Percentiles rank a stretch among this genome's conserved stretches.
phyloP scores from a whole-genome alignment of 2,888 invertebrate species.

The Zaprionus bogoriensis region DNA sequence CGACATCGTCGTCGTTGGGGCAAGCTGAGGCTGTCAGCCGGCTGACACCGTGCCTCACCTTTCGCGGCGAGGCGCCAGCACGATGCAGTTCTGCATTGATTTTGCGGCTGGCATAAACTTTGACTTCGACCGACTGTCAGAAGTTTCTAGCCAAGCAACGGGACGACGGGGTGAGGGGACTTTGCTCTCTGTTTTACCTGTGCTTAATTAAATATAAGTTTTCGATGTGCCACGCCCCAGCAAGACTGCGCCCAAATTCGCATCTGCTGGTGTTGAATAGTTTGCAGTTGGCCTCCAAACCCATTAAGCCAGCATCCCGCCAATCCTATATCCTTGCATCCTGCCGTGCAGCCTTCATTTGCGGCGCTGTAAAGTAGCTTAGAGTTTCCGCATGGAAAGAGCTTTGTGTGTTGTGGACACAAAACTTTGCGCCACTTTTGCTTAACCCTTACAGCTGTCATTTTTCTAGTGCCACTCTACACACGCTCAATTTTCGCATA shows the following conservation, averaged over 20 bases:
- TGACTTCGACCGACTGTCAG: conserved; percentile 51
- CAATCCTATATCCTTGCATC: neutral
- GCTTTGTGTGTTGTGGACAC: conserved; percentile 34
- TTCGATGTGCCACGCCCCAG: neutral
- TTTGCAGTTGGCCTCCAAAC: neutral
- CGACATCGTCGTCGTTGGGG: neutral
- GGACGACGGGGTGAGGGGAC: conserved; percentile 18
- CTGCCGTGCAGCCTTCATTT: conserved; percentile 9
- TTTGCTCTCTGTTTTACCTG: conserved; percentile 30
- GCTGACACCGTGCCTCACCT: conserved; percentile 32
- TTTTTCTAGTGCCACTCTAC: conserved; percentile 25
- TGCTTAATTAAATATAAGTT: conserved; percentile 44
- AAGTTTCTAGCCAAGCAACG: conserved; percentile 35
- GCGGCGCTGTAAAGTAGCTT: conserved; percentile 59
- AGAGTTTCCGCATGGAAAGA: conserved; percentile 42
- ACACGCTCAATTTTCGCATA: neutral
- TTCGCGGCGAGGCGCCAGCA: conserved; percentile 4
- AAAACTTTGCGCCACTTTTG: conserved; percentile 51
- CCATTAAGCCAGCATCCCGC: neutral
- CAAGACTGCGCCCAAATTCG: neutral
- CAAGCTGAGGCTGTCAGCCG: neutral
- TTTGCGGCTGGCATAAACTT: conserved; percentile 55
- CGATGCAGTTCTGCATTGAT: conserved; percentile 54
- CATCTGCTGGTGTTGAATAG: conserved; percentile 10
- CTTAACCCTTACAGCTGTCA: conserved; percentile 57